A percentile compares a stretch with the other conserved stretches of the same genome.
Evolutionary conservation across 2,113 vertebrate genomes (phyloP).

Genomic region (Gobiocypris rarus): DNA sequence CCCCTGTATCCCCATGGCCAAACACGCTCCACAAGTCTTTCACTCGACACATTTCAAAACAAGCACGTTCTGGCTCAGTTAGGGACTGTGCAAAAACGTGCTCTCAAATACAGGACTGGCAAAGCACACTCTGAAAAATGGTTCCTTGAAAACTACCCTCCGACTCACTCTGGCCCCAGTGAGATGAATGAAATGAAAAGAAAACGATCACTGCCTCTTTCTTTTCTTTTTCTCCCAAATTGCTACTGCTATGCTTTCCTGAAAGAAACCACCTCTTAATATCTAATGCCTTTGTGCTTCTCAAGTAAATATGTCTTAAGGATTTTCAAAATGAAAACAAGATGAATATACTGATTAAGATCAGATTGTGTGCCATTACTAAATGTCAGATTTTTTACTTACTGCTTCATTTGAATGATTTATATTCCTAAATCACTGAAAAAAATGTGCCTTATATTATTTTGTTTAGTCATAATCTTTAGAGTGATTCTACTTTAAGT

Average conservation of each 20-base stretch:
- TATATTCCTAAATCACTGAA: too few species aligned
- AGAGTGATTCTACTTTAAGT: background rate
- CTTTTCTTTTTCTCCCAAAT: background rate
- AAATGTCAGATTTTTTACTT: too few species aligned
- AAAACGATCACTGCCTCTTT: background rate
- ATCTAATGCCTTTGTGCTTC: background rate
- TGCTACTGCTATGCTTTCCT: conserved; percentile 9
- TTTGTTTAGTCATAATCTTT: background rate
- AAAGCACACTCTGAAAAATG: background rate
- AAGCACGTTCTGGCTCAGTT: conserved; percentile 18
- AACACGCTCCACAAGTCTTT: conserved; percentile 42
- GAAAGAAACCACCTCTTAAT: background rate
- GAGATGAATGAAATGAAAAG: conserved; percentile 20
- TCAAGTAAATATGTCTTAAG: background rate
- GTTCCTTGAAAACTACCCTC: conserved; percentile 16
- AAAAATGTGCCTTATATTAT: too few species aligned
- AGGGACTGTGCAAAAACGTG: background rate
- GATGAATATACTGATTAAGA: background rate
- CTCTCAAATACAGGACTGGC: conserved; percentile 2
- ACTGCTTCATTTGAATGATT: too few species aligned
- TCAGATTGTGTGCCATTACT: too few species aligned
- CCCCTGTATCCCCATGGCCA: conserved; percentile 34
- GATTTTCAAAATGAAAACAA: background rate
- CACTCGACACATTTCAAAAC: conserved; percentile 25
- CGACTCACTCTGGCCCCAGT: background rate